Evolutionary conservation across 2,888 invertebrate species (phyloP).

Genomic region (Zonitis immaculata): DNA sequence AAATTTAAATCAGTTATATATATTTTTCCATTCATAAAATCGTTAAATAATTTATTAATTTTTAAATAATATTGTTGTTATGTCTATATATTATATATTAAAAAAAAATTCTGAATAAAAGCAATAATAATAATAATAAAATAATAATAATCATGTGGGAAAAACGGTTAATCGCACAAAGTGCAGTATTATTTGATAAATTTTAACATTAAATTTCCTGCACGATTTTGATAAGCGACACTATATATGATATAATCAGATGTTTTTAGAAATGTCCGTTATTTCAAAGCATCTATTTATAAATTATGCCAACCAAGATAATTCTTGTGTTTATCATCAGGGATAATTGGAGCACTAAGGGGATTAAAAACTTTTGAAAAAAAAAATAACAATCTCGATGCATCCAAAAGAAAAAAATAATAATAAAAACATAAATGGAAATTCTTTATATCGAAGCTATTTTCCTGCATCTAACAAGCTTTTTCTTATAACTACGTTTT

Average conservation of each 20-base stretch:
- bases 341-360: too few relatives aligned
- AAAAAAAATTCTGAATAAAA: too few relatives aligned
- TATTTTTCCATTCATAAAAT: neutral
- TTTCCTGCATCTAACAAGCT: neutral
- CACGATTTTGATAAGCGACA: neutral
- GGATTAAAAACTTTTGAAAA: too few relatives aligned
- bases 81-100: neutral
- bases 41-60: too few relatives aligned
- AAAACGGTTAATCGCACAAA: neutral
- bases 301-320: neutral
- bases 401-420: too few relatives aligned
- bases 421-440: too few relatives aligned
- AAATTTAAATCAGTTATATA: neutral
- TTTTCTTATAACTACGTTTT: too few relatives aligned
- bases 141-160: neutral
- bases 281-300: neutral
- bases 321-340: too few relatives aligned
- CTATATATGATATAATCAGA: neutral
- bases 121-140: too few relatives aligned
- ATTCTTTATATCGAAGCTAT: neutral
- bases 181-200: neutral
- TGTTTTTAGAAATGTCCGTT: neutral
- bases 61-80: neutral
- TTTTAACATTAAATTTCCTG: neutral
- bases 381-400: too few relatives aligned